phyloP scores from a whole-genome alignment of 2,113 vertebrate species.

The Dunckerocampus dactyliophorus region DNA sequence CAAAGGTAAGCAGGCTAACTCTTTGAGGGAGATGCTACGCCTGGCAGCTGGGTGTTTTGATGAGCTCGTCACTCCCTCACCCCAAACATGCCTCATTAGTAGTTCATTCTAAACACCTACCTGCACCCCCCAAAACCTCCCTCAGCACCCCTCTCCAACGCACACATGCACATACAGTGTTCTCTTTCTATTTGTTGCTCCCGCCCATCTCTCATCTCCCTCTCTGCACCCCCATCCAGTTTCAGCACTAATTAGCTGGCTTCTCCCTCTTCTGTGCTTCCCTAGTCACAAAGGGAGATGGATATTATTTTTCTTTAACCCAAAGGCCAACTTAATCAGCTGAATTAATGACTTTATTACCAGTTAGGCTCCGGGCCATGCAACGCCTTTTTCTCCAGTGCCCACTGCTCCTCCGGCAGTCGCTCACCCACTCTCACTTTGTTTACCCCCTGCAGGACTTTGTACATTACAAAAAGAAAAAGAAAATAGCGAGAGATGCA shows the following conservation, averaged over 20 bases:
- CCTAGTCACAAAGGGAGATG: slow-evolving; percentile 76
- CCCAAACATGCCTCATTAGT: slow-evolving; percentile 79
- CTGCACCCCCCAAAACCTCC: slow-evolving; percentile 13
- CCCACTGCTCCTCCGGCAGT: slow-evolving; percentile 39
- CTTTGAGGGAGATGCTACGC: slow-evolving; percentile 54
- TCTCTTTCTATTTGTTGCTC: slow-evolving; percentile 40
- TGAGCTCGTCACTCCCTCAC: slow-evolving; percentile 73
- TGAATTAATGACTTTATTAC: slow-evolving; percentile 82
- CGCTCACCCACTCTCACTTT: slow-evolving; percentile 21
- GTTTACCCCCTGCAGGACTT: slow-evolving; percentile 48
- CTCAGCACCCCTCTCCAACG: slow-evolving; percentile 5
- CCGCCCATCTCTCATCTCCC: slow-evolving; percentile 40
- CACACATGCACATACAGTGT: slow-evolving; percentile 20
- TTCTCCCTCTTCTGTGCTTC: slow-evolving; percentile 69
- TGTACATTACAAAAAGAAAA: slow-evolving; percentile 52
- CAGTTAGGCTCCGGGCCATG: slow-evolving; percentile 69
- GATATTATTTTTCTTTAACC: slow-evolving; percentile 81
- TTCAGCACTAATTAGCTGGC: slow-evolving; percentile 75
- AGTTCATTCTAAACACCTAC: slow-evolving; percentile 71
- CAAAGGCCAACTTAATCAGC: slow-evolving; percentile 82
- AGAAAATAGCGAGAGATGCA: slow-evolving; percentile 19
- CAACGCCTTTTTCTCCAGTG: slow-evolving; percentile 61
- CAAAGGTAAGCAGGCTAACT: slow-evolving; percentile 64
- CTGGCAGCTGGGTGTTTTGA: slow-evolving; percentile 64
- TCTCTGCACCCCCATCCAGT: slow-evolving; percentile 54